Evolutionary conservation across 2,888 invertebrate genomes (phyloP).

Genomic region (Pandemis corylana): DNA sequence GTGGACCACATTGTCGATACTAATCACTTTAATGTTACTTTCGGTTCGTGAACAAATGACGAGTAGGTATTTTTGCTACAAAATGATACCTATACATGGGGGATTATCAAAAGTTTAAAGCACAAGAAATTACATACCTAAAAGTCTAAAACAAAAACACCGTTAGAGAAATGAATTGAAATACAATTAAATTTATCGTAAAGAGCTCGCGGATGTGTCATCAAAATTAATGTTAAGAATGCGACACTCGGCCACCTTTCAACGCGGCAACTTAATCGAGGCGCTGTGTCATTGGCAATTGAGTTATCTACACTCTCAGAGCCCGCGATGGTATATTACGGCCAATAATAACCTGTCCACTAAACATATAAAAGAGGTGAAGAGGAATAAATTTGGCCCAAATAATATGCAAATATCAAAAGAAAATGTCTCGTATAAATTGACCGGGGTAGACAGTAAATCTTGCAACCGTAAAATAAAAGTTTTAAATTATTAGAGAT

Average conservation of each 20-base stretch:
- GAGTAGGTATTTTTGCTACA: not conserved
- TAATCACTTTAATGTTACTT: constrained; percentile 11
- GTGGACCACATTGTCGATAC: constrained; percentile 29
- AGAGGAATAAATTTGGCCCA: constrained; percentile 49
- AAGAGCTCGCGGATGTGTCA: not conserved
- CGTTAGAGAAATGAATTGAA: not conserved
- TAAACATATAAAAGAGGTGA: constrained; percentile 29
- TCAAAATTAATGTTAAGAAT: constrained; percentile 12
- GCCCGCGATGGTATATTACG: constrained; percentile 37
- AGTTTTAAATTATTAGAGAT: constrained; percentile 67
- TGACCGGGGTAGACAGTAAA: constrained; percentile 65
- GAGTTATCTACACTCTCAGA: constrained; percentile 47
- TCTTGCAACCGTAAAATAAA: constrained; percentile 69
- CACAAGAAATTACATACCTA: not conserved
- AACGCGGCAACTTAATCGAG: constrained; percentile 50
- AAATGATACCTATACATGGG: not conserved
- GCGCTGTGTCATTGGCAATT: constrained; percentile 49
- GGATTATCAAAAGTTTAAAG: too few species aligned
- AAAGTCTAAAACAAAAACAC: not conserved
- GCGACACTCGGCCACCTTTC: constrained; percentile 24
- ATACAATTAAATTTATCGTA: not conserved
- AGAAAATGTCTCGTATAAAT: constrained; percentile 63
- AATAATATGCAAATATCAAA: constrained; percentile 65
- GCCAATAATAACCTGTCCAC: constrained; percentile 34
- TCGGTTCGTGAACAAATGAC: constrained; percentile 1